Evolutionary conservation across 1,140 invertebrate species (phyloP).

Genomic region (Venturia canescens): DNA sequence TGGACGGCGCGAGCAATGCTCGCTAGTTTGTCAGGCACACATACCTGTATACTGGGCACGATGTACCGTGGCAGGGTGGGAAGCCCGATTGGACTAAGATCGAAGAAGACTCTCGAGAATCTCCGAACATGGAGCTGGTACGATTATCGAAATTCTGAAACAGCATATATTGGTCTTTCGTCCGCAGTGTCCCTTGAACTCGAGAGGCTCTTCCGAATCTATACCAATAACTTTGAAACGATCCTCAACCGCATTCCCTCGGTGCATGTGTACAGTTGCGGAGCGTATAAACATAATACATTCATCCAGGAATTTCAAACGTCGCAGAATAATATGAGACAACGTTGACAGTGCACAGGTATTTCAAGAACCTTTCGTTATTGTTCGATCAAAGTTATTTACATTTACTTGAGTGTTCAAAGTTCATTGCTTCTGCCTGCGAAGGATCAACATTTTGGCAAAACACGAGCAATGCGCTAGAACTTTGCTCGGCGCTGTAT

Average conservation of each 20-base stretch:
- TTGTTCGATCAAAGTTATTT: no score
- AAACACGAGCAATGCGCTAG: no score
- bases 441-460: no score
- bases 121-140: neutral
- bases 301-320: constrained; percentile 4
- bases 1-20: neutral
- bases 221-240: neutral
- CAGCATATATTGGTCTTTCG: no score
- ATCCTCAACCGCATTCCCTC: neutral
- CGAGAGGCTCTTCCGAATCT: neutral
- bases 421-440: no score
- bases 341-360: no score
- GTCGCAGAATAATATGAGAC: no score
- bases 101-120: constrained; percentile 7
- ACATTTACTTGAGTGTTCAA: no score
- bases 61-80: neutral
- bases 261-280: no score
- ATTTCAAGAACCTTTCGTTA: no score
- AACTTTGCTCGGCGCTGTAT: no score
- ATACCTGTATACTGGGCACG: neutral
- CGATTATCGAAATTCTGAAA: neutral
- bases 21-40: neutral
- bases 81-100: neutral
- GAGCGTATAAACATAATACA: neutral
- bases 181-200: neutral